Percentiles rank a stretch among this genome's conserved stretches.
These are phyloP conservation scores for Sphecodes monilicornis DNA, from an alignment of 2,888 invertebrate genomes.

Conservation along the genomic window DNA sequence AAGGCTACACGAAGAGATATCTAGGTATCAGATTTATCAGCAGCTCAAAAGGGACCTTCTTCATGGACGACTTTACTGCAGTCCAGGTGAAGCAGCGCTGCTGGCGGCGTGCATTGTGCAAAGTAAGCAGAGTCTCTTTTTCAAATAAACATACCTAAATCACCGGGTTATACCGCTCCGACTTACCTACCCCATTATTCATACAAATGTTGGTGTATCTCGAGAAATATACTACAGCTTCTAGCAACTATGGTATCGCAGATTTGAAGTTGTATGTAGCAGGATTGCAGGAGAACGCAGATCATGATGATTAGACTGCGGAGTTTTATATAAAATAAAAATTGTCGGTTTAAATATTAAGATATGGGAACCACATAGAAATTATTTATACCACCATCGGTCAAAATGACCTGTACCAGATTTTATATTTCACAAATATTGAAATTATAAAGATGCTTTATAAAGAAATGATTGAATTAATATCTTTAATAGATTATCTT, in stretches of 20 bases:
- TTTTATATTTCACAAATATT: too few relatives aligned
- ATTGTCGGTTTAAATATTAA: too few relatives aligned
- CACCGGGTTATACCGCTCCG: background rate
- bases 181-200: background rate
- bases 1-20: conserved; percentile 96
- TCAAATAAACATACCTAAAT: background rate
- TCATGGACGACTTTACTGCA: conserved; percentile 97
- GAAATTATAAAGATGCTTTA: too few relatives aligned
- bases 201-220: background rate
- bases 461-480: too few relatives aligned
- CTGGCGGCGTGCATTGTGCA: conserved; percentile 97
- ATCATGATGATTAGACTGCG: background rate
- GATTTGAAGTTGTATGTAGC: background rate
- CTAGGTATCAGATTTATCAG: conserved; percentile 96
- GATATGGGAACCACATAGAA: too few relatives aligned
- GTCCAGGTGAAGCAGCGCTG: conserved; percentile 94
- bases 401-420: too few relatives aligned
- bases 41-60: conserved; percentile 97
- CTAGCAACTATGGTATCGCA: background rate
- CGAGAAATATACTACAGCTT: background rate
- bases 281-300: background rate
- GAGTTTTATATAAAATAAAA: too few relatives aligned
- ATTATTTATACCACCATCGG: too few relatives aligned
- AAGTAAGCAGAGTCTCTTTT: conserved; percentile 87
- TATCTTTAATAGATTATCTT: too few relatives aligned